Evolutionary conservation across 2,888 invertebrate species (phyloP), one percentile per base, ranked within the genome.

Genomic region (Drosophila ustulata): DNA sequence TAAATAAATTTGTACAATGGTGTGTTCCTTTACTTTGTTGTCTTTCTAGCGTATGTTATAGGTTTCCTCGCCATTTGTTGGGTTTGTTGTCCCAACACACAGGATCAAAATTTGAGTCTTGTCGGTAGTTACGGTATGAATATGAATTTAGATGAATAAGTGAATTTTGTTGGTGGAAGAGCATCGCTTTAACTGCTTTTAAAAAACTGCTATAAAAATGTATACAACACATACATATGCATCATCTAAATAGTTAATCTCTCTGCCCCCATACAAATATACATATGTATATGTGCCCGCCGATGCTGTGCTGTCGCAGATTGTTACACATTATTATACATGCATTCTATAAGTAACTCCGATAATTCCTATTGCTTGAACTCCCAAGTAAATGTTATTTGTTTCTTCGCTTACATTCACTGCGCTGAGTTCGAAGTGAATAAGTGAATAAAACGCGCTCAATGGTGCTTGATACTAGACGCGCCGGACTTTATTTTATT

Each of bases 401-500:
- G 13, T 4, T 11, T 7, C 9, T 2, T 47, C 25, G 32, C 1
- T 13, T 49, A 13, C 26, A 62, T 43, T 67, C 34, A 51, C 3
- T 37, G 30, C 3, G 7, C 26, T 46, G 41, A 1, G 34, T 52
- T 61, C 18, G 34, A 51, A 25, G 52, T 18, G 37, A 37, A 25
- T 7, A 51, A 25, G 52, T 18, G 37, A 37, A 25, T 7, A 34
- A n/a, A 26, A 26, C 25, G 5, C 13, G 8, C 28, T 34, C 23
- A 6, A 56, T 66, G 66, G n/a, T 37, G 25, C 4, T 26, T 32
- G 43, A 62, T 49, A 18, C 1, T 5, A 26, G 23, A 28, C 7
- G 13, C 11, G 43, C 30, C 9, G 43, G 41, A 9, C 3, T 71
- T 4, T 59, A 47, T 23, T 18, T 47, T 9, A 39, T 65, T 30